Conservation (phyloP, 2,888 invertebrate species). For the Pharmacophagus antenor region DNA sequence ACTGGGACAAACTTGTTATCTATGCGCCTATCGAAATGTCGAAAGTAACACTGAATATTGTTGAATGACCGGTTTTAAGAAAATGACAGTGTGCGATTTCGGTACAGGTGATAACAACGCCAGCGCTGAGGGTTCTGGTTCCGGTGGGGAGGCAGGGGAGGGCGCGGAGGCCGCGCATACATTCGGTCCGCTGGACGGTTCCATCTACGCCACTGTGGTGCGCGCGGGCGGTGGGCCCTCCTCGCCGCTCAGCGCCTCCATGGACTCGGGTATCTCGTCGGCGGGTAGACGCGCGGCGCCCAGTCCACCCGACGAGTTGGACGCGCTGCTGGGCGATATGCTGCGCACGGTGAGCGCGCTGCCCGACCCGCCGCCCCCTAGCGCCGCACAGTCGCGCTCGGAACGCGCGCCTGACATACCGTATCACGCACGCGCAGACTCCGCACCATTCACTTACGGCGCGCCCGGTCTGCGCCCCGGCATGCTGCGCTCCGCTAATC, state of each 20-base stretch:
- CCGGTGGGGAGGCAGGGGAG: constrained; percentile 70
- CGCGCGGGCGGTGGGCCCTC: constrained; percentile 74
- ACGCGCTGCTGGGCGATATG: constrained; percentile 92
- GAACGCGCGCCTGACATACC: constrained; percentile 83
- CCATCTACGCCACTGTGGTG: constrained; percentile 89
- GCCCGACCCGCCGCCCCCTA: constrained; percentile 77
- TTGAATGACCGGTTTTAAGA: constrained; percentile 22
- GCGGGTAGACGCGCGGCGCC: constrained; percentile 82
- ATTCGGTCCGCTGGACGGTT: constrained; percentile 93
- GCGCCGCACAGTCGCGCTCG: constrained; percentile 71
- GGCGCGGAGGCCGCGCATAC: constrained; percentile 82
- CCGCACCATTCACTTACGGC: constrained; percentile 94
- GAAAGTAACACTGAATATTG: constrained; percentile 14
- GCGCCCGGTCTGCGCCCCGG: constrained; percentile 80
- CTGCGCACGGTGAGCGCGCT: constrained; percentile 92
- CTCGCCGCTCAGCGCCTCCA: constrained; percentile 91
- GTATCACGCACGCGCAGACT: constrained; percentile 94
- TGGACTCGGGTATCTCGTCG: constrained; percentile 95
- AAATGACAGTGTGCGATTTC: constrained; percentile 41
- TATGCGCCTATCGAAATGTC: constrained; percentile 22
- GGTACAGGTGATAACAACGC: constrained; percentile 81
- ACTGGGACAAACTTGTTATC: constrained; percentile 26
- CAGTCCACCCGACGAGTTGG: constrained; percentile 85
- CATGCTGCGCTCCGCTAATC: constrained; percentile 86
- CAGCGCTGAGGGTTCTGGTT: constrained; percentile 71